Evolutionary conservation across 2,888 invertebrate genomes (phyloP), one percentile per base, ranked within the genome.

Genomic region (Agapostemon virescens): DNA sequence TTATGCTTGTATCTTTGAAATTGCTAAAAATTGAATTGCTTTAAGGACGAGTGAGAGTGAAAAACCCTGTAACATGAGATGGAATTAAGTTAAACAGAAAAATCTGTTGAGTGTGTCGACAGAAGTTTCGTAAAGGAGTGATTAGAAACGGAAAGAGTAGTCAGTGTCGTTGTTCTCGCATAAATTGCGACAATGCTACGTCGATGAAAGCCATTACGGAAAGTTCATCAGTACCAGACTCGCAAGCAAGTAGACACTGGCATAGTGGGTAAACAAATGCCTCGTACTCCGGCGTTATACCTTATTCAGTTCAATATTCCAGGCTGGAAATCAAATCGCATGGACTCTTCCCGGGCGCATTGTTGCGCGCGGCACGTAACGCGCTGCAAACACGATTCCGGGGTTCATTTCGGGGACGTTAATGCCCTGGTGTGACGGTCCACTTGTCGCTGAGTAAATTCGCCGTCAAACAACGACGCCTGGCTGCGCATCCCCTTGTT

Each of bases 391-490:
- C 45, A 49, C 38, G 38, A 38, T 40, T 36, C 40, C 33, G 5
- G 33, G 11, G 9, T 68, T 68, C 68, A 68, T 33, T 45, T 55
- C 42, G 33, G 15, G 6, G 23, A 66, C 33, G 52, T 20, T 71
- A 52, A 71, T 55, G 52, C 71, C 64, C 26, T 15, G 33, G n/a
- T 26, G 38, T 20, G 26, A 73, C 58, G 61, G 45, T 73, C 45
- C 73, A 68, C 61, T 68, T 68, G 77, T 77, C 77, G 58, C 45
- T 15, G 77, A 33, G 73, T 36, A 61, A 77, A 61, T 40, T 72
- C 64, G 42, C 36, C 72, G 36, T 72, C 58, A 66, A 42, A 55
- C 72, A 36, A 61, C 38, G 55, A 55, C 55, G 55, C 26, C 55
- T 15, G 52, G 68, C 36, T 9, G n/a, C 17, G 20, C 38, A 33